phyloP scores from a whole-genome alignment of 2,113 vertebrate species.

The Chaenogobius annularis region DNA sequence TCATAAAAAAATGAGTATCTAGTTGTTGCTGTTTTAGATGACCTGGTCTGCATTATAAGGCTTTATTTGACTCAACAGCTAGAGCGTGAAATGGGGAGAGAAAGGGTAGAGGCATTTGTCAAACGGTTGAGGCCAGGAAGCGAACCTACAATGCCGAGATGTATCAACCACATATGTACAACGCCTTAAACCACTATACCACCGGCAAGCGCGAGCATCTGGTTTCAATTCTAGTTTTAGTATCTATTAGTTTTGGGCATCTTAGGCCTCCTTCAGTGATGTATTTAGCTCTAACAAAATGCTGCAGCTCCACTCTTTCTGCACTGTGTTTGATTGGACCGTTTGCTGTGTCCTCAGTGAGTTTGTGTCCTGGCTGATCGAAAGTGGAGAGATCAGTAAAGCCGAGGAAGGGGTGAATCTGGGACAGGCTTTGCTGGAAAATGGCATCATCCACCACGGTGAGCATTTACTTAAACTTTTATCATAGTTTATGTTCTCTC shows the following conservation, averaged over 20 bases:
- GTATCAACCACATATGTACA: no score
- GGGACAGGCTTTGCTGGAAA: slow-evolving; percentile 95
- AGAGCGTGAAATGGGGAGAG: no score
- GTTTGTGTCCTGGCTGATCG: slow-evolving; percentile 95
- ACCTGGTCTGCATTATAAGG: no score
- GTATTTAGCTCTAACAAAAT: not conserved
- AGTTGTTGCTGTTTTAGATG: no score
- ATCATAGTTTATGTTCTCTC: not conserved
- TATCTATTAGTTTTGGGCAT: not conserved
- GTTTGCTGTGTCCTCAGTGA: slow-evolving; percentile 79
- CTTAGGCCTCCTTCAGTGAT: not conserved
- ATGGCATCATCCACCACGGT: slow-evolving; percentile 98
- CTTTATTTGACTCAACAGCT: no score
- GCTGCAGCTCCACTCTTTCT: not conserved
- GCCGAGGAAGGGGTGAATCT: slow-evolving; percentile 95
- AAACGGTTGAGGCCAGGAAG: no score
- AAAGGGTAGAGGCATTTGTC: no score
- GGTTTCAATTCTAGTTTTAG: not conserved
- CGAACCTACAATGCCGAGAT: no score
- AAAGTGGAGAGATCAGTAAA: slow-evolving; percentile 96
- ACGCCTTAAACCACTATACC: no score
- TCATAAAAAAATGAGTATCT: no score
- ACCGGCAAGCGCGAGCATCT: no score
- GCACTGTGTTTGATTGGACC: not conserved
- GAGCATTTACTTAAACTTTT: slow-evolving; percentile 55